phyloP scores from a whole-genome alignment of 2,797 vertebrate genomes.

The Galago senegalensis region DNA sequence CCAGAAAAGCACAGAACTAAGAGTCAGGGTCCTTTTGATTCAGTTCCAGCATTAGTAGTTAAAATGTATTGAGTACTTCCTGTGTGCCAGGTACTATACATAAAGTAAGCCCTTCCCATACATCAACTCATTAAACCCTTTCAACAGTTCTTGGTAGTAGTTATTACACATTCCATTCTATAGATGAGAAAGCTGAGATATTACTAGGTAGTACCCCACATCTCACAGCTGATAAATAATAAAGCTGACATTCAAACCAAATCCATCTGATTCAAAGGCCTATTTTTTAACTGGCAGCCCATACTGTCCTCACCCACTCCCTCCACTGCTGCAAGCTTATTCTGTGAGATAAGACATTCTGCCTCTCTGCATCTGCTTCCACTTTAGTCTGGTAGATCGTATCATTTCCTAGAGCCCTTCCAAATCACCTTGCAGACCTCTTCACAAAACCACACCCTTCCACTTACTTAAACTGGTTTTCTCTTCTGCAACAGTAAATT shows the following conservation, averaged over 20 bases:
- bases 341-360: neutral
- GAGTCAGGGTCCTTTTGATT: neutral
- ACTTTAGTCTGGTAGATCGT: neutral
- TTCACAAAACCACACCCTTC: neutral
- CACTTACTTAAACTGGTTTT: neutral
- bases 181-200: neutral
- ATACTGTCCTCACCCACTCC: neutral
- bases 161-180: neutral
- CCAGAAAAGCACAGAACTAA: neutral
- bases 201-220: neutral
- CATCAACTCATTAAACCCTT: conserved; percentile 30
- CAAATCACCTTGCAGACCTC: neutral
- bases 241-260: neutral
- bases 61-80: neutral
- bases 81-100: neutral
- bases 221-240: neutral
- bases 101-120: neutral
- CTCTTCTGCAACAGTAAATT: neutral
- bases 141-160: neutral
- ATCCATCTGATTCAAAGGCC: neutral
- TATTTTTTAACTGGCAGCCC: neutral
- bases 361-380: neutral
- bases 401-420: neutral
- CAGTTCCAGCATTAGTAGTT: neutral
- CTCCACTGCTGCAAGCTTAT: neutral